phyloP scores from a whole-genome alignment of 2,797 vertebrate genomes.

The Decapterus maruadsi region DNA sequence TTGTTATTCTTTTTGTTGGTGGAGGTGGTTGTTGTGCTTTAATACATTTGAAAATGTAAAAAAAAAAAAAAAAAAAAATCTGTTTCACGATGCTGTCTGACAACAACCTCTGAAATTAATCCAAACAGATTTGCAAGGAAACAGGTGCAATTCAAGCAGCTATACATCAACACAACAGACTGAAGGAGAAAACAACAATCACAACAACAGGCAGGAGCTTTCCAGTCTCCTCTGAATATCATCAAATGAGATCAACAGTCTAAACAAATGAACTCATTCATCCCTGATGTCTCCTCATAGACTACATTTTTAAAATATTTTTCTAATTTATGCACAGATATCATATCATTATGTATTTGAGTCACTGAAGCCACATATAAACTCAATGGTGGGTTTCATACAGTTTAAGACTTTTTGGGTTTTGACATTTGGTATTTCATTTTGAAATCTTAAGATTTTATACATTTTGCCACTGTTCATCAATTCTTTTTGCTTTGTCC shows the following conservation, averaged over 20 bases:
- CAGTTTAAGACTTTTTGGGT: not conserved
- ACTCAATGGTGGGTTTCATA: too few species aligned
- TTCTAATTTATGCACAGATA: not conserved
- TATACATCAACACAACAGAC: conserved; percentile 24
- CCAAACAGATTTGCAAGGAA: conserved; percentile 36
- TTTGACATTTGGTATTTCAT: not conserved
- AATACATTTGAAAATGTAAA: conserved; percentile 16
- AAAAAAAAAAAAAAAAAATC: not conserved
- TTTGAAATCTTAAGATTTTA: not conserved
- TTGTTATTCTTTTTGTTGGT: not conserved
- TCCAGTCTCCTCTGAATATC: not conserved
- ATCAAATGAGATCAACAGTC: not conserved
- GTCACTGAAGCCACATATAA: too few species aligned
- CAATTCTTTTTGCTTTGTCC: not conserved
- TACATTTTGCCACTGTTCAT: not conserved
- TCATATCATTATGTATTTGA: too few species aligned
- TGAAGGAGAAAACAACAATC: not conserved
- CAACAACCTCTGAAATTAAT: conserved; percentile 28
- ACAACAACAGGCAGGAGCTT: not conserved
- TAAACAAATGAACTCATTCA: not conserved
- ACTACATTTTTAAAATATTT: too few species aligned
- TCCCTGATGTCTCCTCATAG: not conserved
- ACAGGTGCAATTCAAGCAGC: conserved; percentile 13
- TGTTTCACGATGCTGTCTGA: not conserved
- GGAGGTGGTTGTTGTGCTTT: not conserved